A percentile compares a stretch with the other conserved stretches of the same genome.
phyloP scores from a whole-genome alignment of 2,797 vertebrate species.

The Centroberyx gerrardi region DNA sequence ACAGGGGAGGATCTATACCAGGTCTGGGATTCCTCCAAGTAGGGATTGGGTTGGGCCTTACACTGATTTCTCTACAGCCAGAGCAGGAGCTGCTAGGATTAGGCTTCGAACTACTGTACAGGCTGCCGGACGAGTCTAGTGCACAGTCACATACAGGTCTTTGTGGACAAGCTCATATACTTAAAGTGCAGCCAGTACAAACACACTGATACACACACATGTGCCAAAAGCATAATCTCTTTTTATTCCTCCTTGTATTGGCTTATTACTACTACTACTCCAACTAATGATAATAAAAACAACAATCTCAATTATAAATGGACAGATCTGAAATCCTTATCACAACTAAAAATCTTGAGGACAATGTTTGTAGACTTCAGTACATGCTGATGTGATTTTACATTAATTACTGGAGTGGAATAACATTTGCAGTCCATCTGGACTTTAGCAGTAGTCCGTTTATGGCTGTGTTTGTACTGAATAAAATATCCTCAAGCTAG shows the following conservation, averaged over 20 bases:
- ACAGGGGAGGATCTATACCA: constrained; percentile 66
- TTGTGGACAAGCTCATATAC: neutral
- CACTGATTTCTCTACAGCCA: constrained; percentile 30
- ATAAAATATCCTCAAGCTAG: constrained; percentile 48
- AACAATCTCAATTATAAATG: neutral
- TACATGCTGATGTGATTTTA: constrained; percentile 11
- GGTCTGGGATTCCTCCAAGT: constrained; percentile 41
- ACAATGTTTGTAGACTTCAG: neutral
- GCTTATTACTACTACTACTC: neutral
- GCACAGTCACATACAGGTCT: neutral
- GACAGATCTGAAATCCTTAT: neutral
- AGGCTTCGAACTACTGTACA: constrained; percentile 11
- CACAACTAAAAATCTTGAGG: neutral
- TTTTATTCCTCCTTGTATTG: neutral
- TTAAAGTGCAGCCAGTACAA: neutral
- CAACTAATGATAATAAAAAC: neutral
- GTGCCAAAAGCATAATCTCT: neutral
- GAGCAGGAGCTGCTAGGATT: constrained; percentile 24
- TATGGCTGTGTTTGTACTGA: constrained; percentile 12
- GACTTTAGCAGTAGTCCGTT: constrained; percentile 43
- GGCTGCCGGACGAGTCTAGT: constrained; percentile 19
- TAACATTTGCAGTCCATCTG: constrained; percentile 40
- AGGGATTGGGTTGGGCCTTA: constrained; percentile 23
- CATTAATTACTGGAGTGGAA: constrained; percentile 25
- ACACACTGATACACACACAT: neutral